Evolutionary conservation across 2,797 vertebrate genomes (phyloP), one percentile per base, ranked within the genome.

Genomic region (Pseudomugil tenellus): DNA sequence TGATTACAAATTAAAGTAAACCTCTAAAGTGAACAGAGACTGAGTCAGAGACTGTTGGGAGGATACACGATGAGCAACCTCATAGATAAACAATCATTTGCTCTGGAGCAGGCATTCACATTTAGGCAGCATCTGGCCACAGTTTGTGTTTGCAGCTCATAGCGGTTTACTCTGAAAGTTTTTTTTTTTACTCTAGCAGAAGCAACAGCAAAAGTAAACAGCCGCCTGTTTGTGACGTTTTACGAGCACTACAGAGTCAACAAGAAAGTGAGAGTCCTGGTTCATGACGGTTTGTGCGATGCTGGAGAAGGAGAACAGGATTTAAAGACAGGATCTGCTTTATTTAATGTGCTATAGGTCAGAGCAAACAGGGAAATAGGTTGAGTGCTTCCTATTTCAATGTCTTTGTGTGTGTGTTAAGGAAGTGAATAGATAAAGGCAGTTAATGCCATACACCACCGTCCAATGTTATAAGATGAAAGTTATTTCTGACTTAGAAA

Each of bases 181-280:
- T 82, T 67, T 78, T 71, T 51, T 82, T 67, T 78, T 72, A 76
- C 76, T 61, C 72, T 71, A 63, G 73, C 51, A 70, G 67, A 65
- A 76, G 11, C 77, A 65, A 63, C 67, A 63, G 77, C 32, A 0
- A 72, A 52, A 76, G 74, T 79, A 89, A 88, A 91, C 84, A 88
- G 12, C 3, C 28, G 64, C 54, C 41, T 90, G 85, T 91, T 87
- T 90, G 80, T 43, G 0, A 29, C 83, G 79, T 58, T 79, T 79
- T 70, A 78, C 59, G 23, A 49, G 41, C 58, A 57, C 72, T 34
- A 29, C 70, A 81, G 77, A 87, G 61, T 84, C 74, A 87, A 90
- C 84, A 83, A 61, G 77, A 78, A 76, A 77, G 65, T 31, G 39
- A 81, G 65, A 70, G 68, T 51, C 17, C 26, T 28, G 12, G 23